These are phyloP conservation scores for human (Homo sapiens) DNA, from an alignment of 2,113 vertebrate species.

Conservation along the genomic window DNA sequence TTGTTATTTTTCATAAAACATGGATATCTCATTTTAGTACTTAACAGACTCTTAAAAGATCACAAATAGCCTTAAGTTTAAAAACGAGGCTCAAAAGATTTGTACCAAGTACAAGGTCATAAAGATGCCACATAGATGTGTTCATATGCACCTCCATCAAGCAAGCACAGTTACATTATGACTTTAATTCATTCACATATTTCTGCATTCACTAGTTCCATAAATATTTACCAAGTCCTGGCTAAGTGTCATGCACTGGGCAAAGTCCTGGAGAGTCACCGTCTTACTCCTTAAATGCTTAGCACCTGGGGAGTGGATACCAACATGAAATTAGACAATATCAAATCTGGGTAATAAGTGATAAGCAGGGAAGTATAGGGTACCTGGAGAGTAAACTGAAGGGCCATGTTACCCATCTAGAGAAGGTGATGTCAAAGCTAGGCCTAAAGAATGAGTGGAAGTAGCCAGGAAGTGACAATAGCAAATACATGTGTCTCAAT, in stretches of 20 bases:
- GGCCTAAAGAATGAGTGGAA: background rate
- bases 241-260: background rate
- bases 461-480: background rate
- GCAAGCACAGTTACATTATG: background rate
- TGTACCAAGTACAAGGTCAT: background rate
- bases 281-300: background rate
- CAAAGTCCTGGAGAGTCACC: background rate
- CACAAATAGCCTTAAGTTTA: background rate
- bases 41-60: background rate
- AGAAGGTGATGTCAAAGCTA: background rate
- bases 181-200: background rate
- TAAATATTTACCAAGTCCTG: background rate
- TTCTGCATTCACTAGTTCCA: background rate
- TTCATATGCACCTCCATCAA: background rate
- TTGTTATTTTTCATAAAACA: slow-evolving; percentile 11
- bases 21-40: background rate
- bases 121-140: background rate
- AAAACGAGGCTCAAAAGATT: background rate
- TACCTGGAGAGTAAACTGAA: background rate
- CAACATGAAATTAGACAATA: background rate
- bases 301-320: background rate
- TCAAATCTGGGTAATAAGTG: background rate
- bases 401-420: background rate
- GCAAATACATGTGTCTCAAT: background rate
- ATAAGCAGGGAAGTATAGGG: background rate